Evolutionary conservation across 2,797 vertebrate genomes (phyloP).

Genomic region (Petrocephalus sullivani): DNA sequence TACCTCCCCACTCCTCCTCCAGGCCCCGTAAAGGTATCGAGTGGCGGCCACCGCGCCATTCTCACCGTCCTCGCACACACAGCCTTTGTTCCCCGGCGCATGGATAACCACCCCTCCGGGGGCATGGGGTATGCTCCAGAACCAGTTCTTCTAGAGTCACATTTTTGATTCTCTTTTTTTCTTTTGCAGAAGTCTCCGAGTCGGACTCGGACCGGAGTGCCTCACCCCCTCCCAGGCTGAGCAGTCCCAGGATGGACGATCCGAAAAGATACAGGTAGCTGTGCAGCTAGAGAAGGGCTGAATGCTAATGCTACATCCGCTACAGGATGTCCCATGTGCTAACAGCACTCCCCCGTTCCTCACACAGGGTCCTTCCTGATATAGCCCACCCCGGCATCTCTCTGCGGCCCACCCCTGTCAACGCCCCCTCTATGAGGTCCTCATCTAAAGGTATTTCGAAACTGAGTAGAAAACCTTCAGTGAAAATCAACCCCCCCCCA

Average conservation of each 20-base stretch:
- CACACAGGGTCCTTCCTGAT: conserved; percentile 61
- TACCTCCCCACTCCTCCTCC: conserved; percentile 35
- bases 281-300: not conserved
- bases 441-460: conserved; percentile 51
- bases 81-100: not conserved
- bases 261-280: conserved; percentile 63
- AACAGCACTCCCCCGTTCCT: not conserved
- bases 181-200: conserved; percentile 54
- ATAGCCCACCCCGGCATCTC: conserved; percentile 40
- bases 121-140: not conserved
- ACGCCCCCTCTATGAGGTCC: conserved; percentile 56
- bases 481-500: not conserved
- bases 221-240: conserved; percentile 48
- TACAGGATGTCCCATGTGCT: not conserved
- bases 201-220: conserved; percentile 63
- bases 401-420: conserved; percentile 50
- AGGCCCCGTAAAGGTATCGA: conserved; percentile 50
- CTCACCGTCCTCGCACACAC: not conserved
- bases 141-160: not conserved
- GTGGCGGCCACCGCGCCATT: not conserved
- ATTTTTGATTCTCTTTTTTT: not conserved
- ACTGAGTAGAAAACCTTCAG: not conserved
- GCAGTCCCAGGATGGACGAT: conserved; percentile 44
- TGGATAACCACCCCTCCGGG: not conserved
- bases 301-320: not conserved